phyloP scores from a whole-genome alignment of 2,888 invertebrate species.

The Lissocephala sabroskyi region DNA sequence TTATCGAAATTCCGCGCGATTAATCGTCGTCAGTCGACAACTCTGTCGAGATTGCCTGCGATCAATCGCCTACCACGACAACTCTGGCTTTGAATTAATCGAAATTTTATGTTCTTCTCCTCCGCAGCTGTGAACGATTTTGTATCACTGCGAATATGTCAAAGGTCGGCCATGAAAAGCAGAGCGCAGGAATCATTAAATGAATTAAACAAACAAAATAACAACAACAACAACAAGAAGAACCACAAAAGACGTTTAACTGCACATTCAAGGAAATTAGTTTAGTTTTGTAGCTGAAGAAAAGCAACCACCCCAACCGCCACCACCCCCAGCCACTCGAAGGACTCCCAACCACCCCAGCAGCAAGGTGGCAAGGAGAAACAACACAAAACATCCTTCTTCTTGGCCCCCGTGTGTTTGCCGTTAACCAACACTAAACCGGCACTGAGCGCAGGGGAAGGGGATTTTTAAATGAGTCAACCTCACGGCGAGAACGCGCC shows the following conservation, averaged over 20 bases:
- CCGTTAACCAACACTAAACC: slow-evolving; percentile 13
- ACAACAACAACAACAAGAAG: too few relatives aligned
- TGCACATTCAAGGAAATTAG: neutral
- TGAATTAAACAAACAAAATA: slow-evolving; percentile 20
- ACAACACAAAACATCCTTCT: too few relatives aligned
- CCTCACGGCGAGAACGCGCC: slow-evolving; percentile 17
- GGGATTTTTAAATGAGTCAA: slow-evolving; percentile 35
- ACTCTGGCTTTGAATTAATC: too few relatives aligned
- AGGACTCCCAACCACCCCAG: neutral
- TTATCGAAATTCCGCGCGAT: too few relatives aligned
- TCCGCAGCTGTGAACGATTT: slow-evolving; percentile 65
- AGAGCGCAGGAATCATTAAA: slow-evolving; percentile 42
- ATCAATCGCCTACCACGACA: too few relatives aligned
- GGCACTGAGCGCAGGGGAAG: too few relatives aligned
- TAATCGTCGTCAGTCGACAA: too few relatives aligned
- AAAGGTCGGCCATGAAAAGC: slow-evolving; percentile 65
- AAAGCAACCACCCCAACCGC: neutral
- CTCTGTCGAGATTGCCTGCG: too few relatives aligned
- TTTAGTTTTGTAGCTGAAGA: neutral
- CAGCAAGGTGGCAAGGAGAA: too few relatives aligned
- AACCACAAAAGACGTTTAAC: slow-evolving; percentile 1
- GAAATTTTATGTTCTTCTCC: neutral
- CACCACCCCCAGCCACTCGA: neutral
- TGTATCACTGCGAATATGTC: slow-evolving; percentile 67
- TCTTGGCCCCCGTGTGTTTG: neutral